These are phyloP conservation scores for Silurus meridionalis DNA, from an alignment of 2,113 vertebrate genomes.

Conservation along the genomic window DNA sequence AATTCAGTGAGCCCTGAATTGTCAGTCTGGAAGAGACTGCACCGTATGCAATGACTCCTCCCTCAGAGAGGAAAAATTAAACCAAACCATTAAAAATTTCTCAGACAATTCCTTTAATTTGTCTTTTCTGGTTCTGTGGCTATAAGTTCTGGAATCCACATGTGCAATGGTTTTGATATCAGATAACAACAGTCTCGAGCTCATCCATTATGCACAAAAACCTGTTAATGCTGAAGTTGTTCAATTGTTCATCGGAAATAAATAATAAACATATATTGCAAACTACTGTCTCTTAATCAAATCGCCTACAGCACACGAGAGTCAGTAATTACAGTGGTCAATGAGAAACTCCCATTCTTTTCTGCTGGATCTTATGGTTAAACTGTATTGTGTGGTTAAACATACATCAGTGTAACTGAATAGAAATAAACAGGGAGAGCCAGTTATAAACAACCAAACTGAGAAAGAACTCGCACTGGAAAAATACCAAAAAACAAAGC, in stretches of 20 bases:
- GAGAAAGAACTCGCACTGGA: not conserved
- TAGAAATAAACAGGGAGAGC: not conserved
- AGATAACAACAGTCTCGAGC: not conserved
- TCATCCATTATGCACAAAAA: not conserved
- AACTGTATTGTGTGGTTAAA: not conserved
- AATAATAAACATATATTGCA: conserved; percentile 1
- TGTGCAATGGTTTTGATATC: not conserved
- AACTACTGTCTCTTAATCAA: not conserved
- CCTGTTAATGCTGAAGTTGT: not conserved
- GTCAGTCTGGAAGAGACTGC: not conserved
- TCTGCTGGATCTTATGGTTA: not conserved
- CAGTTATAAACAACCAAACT: not conserved
- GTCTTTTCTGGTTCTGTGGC: not conserved
- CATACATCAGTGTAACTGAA: not conserved
- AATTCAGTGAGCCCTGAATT: not conserved
- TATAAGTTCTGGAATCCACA: not conserved
- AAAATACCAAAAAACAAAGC: conserved; percentile 10
- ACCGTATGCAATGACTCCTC: not conserved
- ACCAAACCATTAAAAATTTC: not conserved
- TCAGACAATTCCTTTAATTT: not conserved
- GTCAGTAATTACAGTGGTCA: not conserved
- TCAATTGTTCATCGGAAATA: not conserved
- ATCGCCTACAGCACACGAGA: not conserved
- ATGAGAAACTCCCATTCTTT: not conserved
- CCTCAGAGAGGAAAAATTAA: not conserved